phyloP scores from a whole-genome alignment of 2,797 vertebrate species.

The Cyprinodon diabolis region DNA sequence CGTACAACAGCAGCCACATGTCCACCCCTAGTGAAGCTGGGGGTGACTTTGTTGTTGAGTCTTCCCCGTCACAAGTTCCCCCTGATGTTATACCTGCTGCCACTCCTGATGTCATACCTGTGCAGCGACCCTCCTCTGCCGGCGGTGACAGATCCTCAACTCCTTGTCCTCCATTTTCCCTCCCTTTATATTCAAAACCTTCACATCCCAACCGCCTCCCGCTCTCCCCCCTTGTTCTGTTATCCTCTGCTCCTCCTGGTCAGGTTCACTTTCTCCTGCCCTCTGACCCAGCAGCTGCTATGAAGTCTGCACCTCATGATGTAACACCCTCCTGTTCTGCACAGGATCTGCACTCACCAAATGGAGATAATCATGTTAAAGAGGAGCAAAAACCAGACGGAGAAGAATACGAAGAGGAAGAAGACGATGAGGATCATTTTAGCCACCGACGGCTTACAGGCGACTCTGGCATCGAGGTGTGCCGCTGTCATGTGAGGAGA shows the following conservation, averaged over 20 bases:
- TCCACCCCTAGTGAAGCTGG: slow-evolving; percentile 77
- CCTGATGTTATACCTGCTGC: slow-evolving; percentile 58
- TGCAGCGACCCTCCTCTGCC: slow-evolving; percentile 44
- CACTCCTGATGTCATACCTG: slow-evolving; percentile 53
- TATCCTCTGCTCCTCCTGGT: slow-evolving; percentile 57
- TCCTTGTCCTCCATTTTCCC: slow-evolving; percentile 42
- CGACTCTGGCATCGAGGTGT: slow-evolving; percentile 91
- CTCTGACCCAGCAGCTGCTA: slow-evolving; percentile 59
- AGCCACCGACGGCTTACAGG: slow-evolving; percentile 87
- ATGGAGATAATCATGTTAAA: slow-evolving; percentile 38
- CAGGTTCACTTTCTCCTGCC: slow-evolving; percentile 47
- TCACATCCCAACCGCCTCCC: slow-evolving; percentile 45
- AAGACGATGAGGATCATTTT: slow-evolving; percentile 73
- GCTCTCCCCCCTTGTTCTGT: slow-evolving; percentile 65
- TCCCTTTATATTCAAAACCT: slow-evolving; percentile 55
- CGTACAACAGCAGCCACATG: slow-evolving; percentile 76
- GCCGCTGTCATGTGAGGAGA: slow-evolving; percentile 82
- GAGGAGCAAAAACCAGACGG: slow-evolving; percentile 50
- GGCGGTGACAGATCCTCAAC: slow-evolving; percentile 31
- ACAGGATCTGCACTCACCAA: slow-evolving; percentile 71
- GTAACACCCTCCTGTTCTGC: slow-evolving; percentile 47
- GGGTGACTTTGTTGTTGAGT: slow-evolving; percentile 40
- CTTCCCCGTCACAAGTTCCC: slow-evolving; percentile 33
- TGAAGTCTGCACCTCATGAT: slow-evolving; percentile 11
- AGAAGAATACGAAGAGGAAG: slow-evolving; percentile 66